These are phyloP conservation scores for Bubo bubo DNA, from an alignment of 2,113 vertebrate species.

Conservation along the genomic window DNA sequence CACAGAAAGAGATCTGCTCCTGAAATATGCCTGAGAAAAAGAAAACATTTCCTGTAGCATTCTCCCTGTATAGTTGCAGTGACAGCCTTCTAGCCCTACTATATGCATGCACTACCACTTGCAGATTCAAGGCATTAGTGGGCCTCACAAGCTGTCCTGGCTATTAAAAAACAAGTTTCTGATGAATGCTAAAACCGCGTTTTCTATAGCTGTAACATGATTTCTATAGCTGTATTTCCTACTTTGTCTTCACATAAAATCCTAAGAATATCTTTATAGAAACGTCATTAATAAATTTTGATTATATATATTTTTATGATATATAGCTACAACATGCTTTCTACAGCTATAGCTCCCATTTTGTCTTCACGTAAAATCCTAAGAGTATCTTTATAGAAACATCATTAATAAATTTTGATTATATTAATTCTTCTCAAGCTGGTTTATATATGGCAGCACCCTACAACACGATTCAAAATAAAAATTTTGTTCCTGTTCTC, in stretches of 20 bases:
- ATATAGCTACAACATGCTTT: background rate
- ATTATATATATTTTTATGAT: background rate
- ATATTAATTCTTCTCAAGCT: background rate
- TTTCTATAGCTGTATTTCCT: background rate
- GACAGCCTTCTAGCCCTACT: background rate
- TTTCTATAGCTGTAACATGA: background rate
- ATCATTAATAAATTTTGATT: background rate
- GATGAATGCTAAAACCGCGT: accelerated
- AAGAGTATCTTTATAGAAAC: background rate
- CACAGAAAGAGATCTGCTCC: conserved; percentile 94
- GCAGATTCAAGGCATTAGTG: background rate
- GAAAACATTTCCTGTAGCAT: background rate
- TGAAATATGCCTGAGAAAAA: conserved; percentile 82
- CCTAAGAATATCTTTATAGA: background rate
- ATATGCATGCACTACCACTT: accelerated
- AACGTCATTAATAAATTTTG: background rate
- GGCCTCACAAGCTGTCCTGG: background rate
- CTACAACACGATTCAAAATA: accelerated
- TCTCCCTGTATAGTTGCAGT: background rate
- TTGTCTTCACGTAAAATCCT: background rate
- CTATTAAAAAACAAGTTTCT: background rate
- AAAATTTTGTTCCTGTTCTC: background rate
- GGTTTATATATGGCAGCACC: background rate
- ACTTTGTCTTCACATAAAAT: background rate
- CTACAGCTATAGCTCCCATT: background rate